Evolutionary conservation across 2,888 invertebrate species (phyloP), one percentile per base, ranked within the genome.

Genomic region (Limnephilus auricula): DNA sequence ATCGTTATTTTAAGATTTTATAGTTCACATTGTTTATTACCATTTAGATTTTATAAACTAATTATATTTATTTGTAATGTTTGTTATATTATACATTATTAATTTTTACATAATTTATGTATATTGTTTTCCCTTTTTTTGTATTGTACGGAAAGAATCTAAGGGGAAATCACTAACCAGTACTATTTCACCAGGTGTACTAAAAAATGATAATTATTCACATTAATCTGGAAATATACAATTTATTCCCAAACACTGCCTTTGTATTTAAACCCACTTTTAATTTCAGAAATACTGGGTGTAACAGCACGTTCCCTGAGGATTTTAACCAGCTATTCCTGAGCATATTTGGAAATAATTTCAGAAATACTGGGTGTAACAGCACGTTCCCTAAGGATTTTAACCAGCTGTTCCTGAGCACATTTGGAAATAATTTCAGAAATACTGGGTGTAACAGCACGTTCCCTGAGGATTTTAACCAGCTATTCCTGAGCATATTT

Each of bases 1-100:
- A 89, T 89, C 84, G 91, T 92, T 92, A 90, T 92, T 90, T 92
- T 90, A 89, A 87, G 90, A 92, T 86, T 90, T 90, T 92, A 92
- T 90, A 92, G 92, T 92, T 91, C 89, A 92, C 88, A 92, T 90
- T 91, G 92, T 92, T 92, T 92, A 92, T 91, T 92, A 92, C 92
- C 92, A 91, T 88, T 90, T 92, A 92, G 90, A 92, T 92, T 92
- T 92, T 91, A 91, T 89, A 91, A 91, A 89, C 90, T 90, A 89
- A 91, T 92, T 91, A 90, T 91, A 89, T 90, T 92, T 91, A 92
- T 89, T 91, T 91, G 78, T 92, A 90, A 87, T 88, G 78, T 90
- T 87, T 91, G 91, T 92, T 91, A 91, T 92, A 91, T 91, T 87
- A 91, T 92, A 91, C 87, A 89, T 90, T 92, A 90, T 90, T 88